phyloP scores from a whole-genome alignment of 2,888 invertebrate genomes.

The Sarcophaga variegata region DNA sequence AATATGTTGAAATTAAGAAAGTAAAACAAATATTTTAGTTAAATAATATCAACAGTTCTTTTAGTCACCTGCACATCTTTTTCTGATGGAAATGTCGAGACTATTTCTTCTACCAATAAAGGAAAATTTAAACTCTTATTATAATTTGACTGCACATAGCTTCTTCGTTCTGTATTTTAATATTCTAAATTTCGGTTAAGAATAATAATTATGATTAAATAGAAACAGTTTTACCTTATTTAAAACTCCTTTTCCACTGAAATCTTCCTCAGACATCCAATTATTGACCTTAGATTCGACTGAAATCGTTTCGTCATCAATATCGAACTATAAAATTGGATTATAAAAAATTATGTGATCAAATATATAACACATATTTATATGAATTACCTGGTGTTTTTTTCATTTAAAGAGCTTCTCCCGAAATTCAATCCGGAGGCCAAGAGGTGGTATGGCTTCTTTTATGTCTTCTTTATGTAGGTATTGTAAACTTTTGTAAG shows the following conservation, averaged over 20 bases:
- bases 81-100: background rate
- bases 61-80: constrained; percentile 22
- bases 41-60: background rate
- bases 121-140: too few species aligned
- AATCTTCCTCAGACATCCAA: background rate
- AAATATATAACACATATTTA: too few species aligned
- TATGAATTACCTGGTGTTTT: background rate
- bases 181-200: background rate
- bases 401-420: background rate
- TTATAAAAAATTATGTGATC: background rate
- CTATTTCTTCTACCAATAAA: too few species aligned
- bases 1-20: too few species aligned
- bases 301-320: background rate
- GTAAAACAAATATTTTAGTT: background rate
- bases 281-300: too few species aligned
- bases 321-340: background rate
- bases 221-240: constrained; percentile 13
- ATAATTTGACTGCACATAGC: too few species aligned
- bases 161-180: too few species aligned
- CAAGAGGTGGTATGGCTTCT: constrained; percentile 12
- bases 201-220: background rate
- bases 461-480: background rate
- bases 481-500: background rate
- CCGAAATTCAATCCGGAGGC: background rate
- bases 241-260: constrained; percentile 3